Evolutionary conservation across 2,797 vertebrate species (phyloP).

Genomic region (Echeneis naucrates): DNA sequence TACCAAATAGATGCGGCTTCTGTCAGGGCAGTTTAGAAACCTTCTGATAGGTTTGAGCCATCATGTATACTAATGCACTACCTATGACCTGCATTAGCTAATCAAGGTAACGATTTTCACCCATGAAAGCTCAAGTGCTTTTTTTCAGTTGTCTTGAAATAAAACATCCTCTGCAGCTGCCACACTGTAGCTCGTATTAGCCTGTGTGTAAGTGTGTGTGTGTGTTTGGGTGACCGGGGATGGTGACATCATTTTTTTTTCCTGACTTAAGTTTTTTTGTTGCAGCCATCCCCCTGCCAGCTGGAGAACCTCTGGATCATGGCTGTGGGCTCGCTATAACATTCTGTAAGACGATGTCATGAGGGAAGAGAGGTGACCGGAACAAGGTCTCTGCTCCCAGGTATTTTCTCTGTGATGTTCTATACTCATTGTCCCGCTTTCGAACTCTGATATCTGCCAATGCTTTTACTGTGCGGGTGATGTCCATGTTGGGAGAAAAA

Average conservation of each 20-base stretch:
- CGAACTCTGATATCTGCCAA: not conserved
- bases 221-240: conserved; percentile 4
- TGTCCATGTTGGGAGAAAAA: not conserved
- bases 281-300: not conserved
- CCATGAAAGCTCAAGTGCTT: conserved; percentile 64
- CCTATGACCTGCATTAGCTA: conserved; percentile 60
- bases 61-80: conserved; percentile 54
- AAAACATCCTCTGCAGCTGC: conserved; percentile 44
- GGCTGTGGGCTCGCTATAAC: not conserved
- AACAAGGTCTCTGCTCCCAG: not conserved
- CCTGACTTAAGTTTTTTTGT: conserved; percentile 12
- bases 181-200: no score
- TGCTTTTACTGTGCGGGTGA: not conserved
- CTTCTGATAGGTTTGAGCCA: conserved; percentile 22
- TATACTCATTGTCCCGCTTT: not conserved
- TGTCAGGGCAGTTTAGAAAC: conserved; percentile 29
- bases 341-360: not conserved
- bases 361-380: not conserved
- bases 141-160: conserved; percentile 63
- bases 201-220: no score
- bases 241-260: conserved; percentile 17
- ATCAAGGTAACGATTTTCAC: conserved; percentile 49
- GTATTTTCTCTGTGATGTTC: not conserved
- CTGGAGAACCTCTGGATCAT: not conserved
- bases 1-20: conserved; percentile 7